A percentile compares a stretch with the other conserved stretches of the same genome.
These are phyloP conservation scores for Cacoxenus indagator DNA, from an alignment of 2,888 invertebrate genomes.

Conservation along the genomic window DNA sequence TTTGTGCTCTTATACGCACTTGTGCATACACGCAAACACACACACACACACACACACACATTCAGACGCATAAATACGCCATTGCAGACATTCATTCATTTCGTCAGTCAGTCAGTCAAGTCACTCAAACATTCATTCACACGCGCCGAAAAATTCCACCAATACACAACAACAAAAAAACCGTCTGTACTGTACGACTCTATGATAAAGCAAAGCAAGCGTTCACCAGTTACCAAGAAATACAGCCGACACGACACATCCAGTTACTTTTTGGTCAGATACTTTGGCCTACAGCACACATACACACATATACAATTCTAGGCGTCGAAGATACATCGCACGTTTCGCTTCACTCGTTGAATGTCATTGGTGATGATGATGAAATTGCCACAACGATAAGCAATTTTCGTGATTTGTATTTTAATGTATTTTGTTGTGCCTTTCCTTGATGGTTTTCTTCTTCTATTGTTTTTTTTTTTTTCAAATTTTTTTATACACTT, in stretches of 20 bases:
- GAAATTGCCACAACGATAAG: slow-evolving; percentile 27
- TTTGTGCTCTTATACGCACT: neutral
- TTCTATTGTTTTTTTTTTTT: neutral
- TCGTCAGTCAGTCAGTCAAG: neutral
- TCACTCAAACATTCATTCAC: neutral
- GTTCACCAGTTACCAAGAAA: slow-evolving; percentile 17
- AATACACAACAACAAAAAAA: neutral
- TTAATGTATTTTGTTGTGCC: slow-evolving; percentile 16
- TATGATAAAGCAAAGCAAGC: slow-evolving; percentile 15
- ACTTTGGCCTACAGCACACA: neutral
- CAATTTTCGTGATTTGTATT: slow-evolving; percentile 30
- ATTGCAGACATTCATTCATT: neutral
- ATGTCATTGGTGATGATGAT: slow-evolving; percentile 19
- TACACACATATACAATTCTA: neutral
- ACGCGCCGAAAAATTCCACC: neutral
- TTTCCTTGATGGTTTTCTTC: too few species aligned
- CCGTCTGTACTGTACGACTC: neutral
- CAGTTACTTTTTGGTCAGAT: neutral
- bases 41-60: neutral
- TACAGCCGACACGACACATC: neutral
- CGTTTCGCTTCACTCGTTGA: neutral
- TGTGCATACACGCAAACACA: neutral
- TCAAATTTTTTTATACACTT: neutral
- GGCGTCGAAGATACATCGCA: neutral
- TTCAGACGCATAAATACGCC: neutral